Conservation (phyloP, 2,888 invertebrate genomes). For the Sminthurinus aureus region DNA sequence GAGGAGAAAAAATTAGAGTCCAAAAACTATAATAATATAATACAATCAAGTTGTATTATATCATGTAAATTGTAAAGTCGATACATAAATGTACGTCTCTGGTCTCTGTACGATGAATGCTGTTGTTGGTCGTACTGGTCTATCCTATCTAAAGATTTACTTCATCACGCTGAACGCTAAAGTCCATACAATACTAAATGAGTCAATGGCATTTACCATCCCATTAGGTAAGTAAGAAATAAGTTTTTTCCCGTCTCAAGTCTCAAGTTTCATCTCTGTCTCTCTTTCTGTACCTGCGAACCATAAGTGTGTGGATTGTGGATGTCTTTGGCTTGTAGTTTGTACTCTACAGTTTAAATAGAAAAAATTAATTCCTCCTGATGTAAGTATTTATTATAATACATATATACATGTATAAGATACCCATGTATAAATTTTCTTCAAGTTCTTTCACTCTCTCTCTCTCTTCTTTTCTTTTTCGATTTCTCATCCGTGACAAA, state of each 20-base stretch:
- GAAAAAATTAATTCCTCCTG: slow-evolving; percentile 15
- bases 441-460: neutral
- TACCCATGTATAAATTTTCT: slow-evolving; percentile 2
- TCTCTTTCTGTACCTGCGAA: neutral
- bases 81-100: neutral
- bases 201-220: slow-evolving; percentile 44
- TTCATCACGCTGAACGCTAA: slow-evolving; percentile 39
- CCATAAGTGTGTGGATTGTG: neutral
- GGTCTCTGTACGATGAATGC: too few relatives aligned
- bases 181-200: slow-evolving; percentile 44
- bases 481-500: slow-evolving; percentile 40
- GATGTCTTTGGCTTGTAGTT: neutral
- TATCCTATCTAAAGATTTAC: slow-evolving; percentile 40
- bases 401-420: slow-evolving; percentile 2
- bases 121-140: slow-evolving; percentile 36
- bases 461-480: neutral
- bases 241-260: neutral
- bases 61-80: slow-evolving; percentile 39
- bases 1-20: slow-evolving; percentile 8
- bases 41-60: slow-evolving; percentile 37
- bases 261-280: neutral
- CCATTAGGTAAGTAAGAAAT: slow-evolving; percentile 17
- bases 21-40: slow-evolving; percentile 23
- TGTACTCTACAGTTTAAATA: neutral
- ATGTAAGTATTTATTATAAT: slow-evolving; percentile 22